Conservation (phyloP, 1,140 invertebrate species). For the Drosophila insularis region DNA sequence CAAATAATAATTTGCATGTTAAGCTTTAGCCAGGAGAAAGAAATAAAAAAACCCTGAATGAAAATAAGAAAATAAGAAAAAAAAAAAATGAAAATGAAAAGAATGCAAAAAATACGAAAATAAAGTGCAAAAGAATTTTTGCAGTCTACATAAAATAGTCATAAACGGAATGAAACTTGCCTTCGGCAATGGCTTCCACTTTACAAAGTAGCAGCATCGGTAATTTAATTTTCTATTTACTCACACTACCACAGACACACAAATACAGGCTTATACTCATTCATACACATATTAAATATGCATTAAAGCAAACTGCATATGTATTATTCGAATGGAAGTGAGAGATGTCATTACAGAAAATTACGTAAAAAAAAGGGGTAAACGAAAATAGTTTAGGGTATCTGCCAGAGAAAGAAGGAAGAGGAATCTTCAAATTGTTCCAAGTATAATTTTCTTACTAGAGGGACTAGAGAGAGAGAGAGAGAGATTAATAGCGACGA, state of each 20-base stretch:
- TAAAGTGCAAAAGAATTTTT: slow-evolving; percentile 54
- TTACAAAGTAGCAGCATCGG: slow-evolving; percentile 50
- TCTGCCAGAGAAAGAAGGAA: background rate
- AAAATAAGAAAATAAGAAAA: slow-evolving; percentile 8
- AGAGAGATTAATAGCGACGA: too few species aligned
- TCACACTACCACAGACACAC: background rate
- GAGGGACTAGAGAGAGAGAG: too few species aligned
- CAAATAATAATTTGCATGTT: slow-evolving; percentile 62
- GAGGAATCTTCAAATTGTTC: background rate
- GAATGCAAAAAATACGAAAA: slow-evolving; percentile 17
- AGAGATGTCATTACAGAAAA: background rate
- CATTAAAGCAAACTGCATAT: slow-evolving; percentile 56
- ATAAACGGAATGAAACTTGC: slow-evolving; percentile 47
- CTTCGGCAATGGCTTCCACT: slow-evolving; percentile 24
- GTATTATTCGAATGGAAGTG: slow-evolving; percentile 7
- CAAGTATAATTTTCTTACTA: too few species aligned
- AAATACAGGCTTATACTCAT: slow-evolving; percentile 15
- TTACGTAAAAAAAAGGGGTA: background rate
- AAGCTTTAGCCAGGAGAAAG: slow-evolving; percentile 27
- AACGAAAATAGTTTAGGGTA: background rate
- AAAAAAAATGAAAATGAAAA: background rate
- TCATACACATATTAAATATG: slow-evolving; percentile 48
- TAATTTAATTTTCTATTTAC: slow-evolving; percentile 58
- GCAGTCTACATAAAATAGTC: slow-evolving; percentile 57
- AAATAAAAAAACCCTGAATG: background rate